Conservation (phyloP, 2,888 invertebrate genomes). For the Conchocele bisecta region DNA sequence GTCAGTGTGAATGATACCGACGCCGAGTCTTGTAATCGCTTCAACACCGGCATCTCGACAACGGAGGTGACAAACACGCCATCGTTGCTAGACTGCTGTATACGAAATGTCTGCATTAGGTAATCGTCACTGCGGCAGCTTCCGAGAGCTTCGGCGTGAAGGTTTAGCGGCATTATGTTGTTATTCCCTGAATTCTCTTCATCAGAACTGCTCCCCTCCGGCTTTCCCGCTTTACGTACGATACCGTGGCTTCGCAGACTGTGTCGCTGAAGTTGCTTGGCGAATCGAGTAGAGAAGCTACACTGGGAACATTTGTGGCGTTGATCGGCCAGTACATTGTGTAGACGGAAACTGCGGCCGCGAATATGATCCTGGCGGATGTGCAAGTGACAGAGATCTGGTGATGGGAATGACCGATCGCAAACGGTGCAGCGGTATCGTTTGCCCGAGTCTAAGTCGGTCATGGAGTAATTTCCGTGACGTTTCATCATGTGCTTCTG, state of each 20-base stretch:
- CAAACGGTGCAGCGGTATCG: constrained; percentile 79
- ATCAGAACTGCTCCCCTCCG: constrained; percentile 36
- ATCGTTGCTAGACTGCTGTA: constrained; percentile 66
- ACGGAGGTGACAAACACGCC: constrained; percentile 86
- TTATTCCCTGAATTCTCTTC: constrained; percentile 61
- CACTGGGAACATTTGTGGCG: constrained; percentile 70
- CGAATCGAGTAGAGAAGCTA: constrained; percentile 71
- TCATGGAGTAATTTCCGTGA: constrained; percentile 50
- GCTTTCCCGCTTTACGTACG: constrained; percentile 19
- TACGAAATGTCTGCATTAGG: constrained; percentile 94
- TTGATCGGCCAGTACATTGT: constrained; percentile 58
- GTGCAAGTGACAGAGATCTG: constrained; percentile 74
- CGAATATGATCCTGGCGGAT: constrained; percentile 76
- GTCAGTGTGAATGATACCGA: constrained; percentile 96
- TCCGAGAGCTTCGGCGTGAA: constrained; percentile 57
- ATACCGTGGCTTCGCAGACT: constrained; percentile 54
- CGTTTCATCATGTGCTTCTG: constrained; percentile 65
- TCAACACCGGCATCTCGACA: constrained; percentile 96
- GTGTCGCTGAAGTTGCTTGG: constrained; percentile 72
- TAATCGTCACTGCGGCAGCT: constrained; percentile 77
- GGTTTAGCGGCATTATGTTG: constrained; percentile 51
- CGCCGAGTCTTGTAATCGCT: constrained; percentile 92
- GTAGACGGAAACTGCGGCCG: constrained; percentile 64
- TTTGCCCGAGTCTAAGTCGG: constrained; percentile 46
- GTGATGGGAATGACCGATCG: constrained; percentile 73